Evolutionary conservation across 2,888 invertebrate species (phyloP).

Genomic region (Drosophila kanekoi): DNA sequence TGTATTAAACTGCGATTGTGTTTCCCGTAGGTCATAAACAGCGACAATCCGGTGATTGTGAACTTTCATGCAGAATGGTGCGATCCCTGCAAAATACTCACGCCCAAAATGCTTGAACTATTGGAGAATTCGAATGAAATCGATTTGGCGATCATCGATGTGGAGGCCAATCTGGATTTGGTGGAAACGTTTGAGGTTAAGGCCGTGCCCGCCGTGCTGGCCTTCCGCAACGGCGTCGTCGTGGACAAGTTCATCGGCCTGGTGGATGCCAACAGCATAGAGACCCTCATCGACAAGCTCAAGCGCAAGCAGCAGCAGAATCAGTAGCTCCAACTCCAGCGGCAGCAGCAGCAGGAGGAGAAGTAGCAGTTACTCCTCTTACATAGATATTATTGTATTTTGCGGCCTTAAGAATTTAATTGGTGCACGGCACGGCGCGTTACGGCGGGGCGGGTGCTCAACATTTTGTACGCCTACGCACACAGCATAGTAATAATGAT

Average conservation of each 20-base stretch:
- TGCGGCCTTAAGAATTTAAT: constrained; percentile 60
- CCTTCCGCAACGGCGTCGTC: constrained; percentile 92
- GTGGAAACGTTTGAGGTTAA: constrained; percentile 93
- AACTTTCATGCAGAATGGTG: constrained; percentile 97
- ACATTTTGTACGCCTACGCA: constrained; percentile 25
- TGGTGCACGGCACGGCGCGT: constrained; percentile 14
- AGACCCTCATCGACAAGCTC: constrained; percentile 89
- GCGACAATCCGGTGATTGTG: constrained; percentile 93
- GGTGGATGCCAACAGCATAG: constrained; percentile 93
- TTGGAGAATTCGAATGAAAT: constrained; percentile 90
- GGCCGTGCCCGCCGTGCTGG: constrained; percentile 90
- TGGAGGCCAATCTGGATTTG: constrained; percentile 92
- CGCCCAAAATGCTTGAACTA: constrained; percentile 92
- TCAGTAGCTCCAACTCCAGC: constrained; percentile 53
- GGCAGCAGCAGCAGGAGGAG: background rate
- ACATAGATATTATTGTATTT: constrained; percentile 29
- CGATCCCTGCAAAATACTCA: constrained; percentile 94
- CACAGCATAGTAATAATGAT: constrained; percentile 26
- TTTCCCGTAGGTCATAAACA: constrained; percentile 89
- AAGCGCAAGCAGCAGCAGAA: constrained; percentile 76
- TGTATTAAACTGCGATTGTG: constrained; percentile 2
- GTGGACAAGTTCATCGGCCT: constrained; percentile 95
- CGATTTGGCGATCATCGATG: constrained; percentile 92
- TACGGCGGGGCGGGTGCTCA: constrained; percentile 2
- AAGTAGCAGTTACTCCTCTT: background rate